Evolutionary conservation across 2,797 vertebrate species (phyloP), one percentile per base, ranked within the genome.

Genomic region (Parambassis ranga): DNA sequence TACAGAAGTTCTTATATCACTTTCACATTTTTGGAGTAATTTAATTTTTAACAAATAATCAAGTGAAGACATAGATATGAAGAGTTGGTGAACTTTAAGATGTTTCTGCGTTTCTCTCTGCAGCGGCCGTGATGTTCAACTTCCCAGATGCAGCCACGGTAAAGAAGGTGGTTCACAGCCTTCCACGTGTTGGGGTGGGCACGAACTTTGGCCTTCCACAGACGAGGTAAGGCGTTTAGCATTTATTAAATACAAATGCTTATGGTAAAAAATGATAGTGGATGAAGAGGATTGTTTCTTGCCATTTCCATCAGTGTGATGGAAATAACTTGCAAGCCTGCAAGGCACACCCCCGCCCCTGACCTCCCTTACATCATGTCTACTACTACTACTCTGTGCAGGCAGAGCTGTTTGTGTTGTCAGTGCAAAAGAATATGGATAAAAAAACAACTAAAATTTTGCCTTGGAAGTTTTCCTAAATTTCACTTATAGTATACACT

Each of bases 41-140:
- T 7, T 15, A 15, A 3, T 13, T 10, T 6, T 19, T 9, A 35
- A 9, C 11, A 11, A 41, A 36, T 37, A 42, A 19, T 15, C 18
- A 10, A n/a, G n/a, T 11, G 7, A 8, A 48, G 15, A 35, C 4
- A 26, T 19, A 22, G 3, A 32, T 8, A 6, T 41, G 16, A 67
- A 19, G 9, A 42, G 5, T 16, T 30, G 28, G 10, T 16, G 28
- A 48, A 46, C 57, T 50, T 10, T 19, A n/a, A 9, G 0, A 27
- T 16, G 3, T 72, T 57, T 56, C 6, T 79, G 9, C 67, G 11
- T 75, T 2, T 32, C 31, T 69, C 31, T 68, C 46, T 58, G 31
- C 88, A 99, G 98, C 95, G 52, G 93, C 94, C 9, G 92, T 98
- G 81, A 96, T 99, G 95, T 96, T 99, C 85, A 99, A 99, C 92